phyloP scores from a whole-genome alignment of 2,113 vertebrate species.

The Ameiurus melas region DNA sequence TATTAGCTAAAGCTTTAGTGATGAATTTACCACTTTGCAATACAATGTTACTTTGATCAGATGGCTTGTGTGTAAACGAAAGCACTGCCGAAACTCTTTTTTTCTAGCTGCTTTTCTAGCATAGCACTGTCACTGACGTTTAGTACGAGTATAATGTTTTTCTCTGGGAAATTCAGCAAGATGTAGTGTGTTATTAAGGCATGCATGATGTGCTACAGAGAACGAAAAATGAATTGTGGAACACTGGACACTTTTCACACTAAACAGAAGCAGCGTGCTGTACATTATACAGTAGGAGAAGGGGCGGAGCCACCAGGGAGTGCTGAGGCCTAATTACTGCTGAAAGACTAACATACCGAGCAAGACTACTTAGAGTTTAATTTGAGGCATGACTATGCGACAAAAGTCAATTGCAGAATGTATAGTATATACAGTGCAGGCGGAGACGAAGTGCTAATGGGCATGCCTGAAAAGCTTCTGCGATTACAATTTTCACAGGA shows the following conservation, averaged over 20 bases:
- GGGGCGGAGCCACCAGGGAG: not conserved
- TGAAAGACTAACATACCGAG: not conserved
- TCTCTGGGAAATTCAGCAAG: not conserved
- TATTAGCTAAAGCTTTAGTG: not conserved
- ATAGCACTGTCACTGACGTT: not conserved
- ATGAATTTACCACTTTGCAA: not conserved
- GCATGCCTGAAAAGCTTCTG: not conserved
- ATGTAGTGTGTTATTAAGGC: not conserved
- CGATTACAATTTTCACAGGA: not conserved
- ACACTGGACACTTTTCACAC: not conserved
- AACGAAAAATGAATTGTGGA: not conserved
- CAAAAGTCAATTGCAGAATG: not conserved
- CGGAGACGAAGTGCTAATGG: not conserved
- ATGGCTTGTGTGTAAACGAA: not conserved
- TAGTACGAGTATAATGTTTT: not conserved
- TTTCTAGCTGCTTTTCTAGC: not conserved
- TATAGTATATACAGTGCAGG: not conserved
- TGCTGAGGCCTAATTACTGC: not conserved
- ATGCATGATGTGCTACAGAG: not conserved
- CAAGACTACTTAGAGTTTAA: not conserved
- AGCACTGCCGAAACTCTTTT: not conserved
- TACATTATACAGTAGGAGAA: not conserved
- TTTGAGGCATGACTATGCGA: not conserved
- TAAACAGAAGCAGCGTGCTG: not conserved
- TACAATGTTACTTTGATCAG: not conserved